Percentiles rank a stretch among this genome's conserved stretches.
Conservation (phyloP, 2,888 invertebrate species). For the Cantharis nigra region DNA sequence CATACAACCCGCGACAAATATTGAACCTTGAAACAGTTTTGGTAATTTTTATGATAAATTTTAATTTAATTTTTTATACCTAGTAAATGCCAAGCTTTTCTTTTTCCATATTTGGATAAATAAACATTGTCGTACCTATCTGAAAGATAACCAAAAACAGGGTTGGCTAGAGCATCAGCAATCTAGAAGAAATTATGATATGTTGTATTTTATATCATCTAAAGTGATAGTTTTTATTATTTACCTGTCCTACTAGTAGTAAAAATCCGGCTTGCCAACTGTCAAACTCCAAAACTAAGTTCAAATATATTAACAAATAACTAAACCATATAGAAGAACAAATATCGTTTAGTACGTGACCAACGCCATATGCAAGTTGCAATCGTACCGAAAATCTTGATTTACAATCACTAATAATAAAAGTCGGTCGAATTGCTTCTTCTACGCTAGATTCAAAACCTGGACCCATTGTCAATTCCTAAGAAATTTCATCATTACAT, state of each 20-base stretch:
- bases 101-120: constrained; percentile 73
- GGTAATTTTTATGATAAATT: constrained; percentile 3
- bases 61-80: constrained; percentile 59
- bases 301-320: constrained; percentile 84
- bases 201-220: background rate
- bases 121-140: constrained; percentile 72
- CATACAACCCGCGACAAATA: constrained; percentile 77
- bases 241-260: constrained; percentile 81
- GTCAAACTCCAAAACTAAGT: constrained; percentile 63
- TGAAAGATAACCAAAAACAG: constrained; percentile 84
- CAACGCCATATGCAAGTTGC: constrained; percentile 71
- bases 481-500: background rate
- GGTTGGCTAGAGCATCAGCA: constrained; percentile 85
- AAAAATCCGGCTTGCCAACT: constrained; percentile 66
- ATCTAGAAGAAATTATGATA: constrained; percentile 49
- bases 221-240: background rate
- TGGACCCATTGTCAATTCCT: background rate
- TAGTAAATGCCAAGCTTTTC: constrained; percentile 89
- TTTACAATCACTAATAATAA: background rate
- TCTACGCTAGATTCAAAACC: background rate
- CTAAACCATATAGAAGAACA: constrained; percentile 96
- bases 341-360: constrained; percentile 91
- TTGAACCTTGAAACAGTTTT: constrained; percentile 64
- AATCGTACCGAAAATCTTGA: constrained; percentile 44
- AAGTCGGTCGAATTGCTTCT: background rate